Percentiles rank a stretch among this genome's conserved stretches.
These are phyloP conservation scores for Gambusia affinis DNA, from an alignment of 2,113 vertebrate genomes.

Conservation along the genomic window DNA sequence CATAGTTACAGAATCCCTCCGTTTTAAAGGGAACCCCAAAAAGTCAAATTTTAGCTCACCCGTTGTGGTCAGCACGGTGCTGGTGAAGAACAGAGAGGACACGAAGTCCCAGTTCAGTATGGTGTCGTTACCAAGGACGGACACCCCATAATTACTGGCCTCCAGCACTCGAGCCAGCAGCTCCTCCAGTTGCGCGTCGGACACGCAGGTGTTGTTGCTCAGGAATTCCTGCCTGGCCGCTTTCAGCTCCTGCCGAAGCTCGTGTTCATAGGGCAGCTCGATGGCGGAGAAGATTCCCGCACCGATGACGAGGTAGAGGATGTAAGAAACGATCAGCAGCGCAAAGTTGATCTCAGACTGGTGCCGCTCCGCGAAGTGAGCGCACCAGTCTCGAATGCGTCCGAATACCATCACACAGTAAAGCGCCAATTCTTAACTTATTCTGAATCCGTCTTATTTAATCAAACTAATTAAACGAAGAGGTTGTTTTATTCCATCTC, in stretches of 20 bases:
- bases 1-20: no score
- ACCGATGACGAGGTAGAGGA: constrained; percentile 87
- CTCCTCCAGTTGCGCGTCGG: constrained; percentile 85
- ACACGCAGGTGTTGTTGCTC: constrained; percentile 86
- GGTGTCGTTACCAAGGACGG: constrained; percentile 84
- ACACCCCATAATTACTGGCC: constrained; percentile 95
- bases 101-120: constrained; percentile 94
- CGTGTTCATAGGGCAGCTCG: constrained; percentile 90
- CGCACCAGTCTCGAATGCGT: constrained; percentile 78
- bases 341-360: constrained; percentile 84
- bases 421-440: background rate
- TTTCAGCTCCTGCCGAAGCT: constrained; percentile 84
- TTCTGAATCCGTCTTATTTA: background rate
- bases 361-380: constrained; percentile 82
- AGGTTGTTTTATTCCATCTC: background rate
- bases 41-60: constrained; percentile 74
- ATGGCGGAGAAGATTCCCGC: constrained; percentile 94
- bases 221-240: constrained; percentile 84
- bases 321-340: constrained; percentile 84
- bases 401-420: constrained; percentile 84
- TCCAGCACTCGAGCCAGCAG: constrained; percentile 87
- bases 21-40: no score
- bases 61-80: constrained; percentile 95
- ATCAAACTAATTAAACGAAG: background rate
- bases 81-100: constrained; percentile 95